A percentile compares a stretch with the other conserved stretches of the same genome.
Conservation (phyloP, 2,888 invertebrate genomes). For the Eurois occulta region DNA sequence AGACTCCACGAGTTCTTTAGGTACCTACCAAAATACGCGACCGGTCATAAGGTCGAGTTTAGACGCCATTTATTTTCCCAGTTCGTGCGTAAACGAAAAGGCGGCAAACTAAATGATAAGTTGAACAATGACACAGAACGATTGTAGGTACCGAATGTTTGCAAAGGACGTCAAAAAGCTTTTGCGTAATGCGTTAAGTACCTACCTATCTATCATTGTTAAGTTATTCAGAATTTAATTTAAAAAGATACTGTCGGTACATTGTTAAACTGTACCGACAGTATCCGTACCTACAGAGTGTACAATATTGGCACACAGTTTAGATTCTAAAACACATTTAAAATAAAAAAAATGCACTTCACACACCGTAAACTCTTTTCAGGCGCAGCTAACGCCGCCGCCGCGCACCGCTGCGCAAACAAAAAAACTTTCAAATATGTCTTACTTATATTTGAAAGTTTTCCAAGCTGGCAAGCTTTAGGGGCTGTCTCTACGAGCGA, state of each 20-base stretch:
- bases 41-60: conserved; percentile 9
- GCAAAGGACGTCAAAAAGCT: background rate
- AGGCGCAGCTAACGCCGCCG: background rate
- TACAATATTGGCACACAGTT: background rate
- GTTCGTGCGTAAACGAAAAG: conserved; percentile 45
- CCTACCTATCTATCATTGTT: background rate
- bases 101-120: background rate
- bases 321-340: background rate
- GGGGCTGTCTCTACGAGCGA: no score
- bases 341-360: background rate
- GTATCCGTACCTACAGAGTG: no score
- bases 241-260: background rate
- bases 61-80: conserved; percentile 35
- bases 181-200: background rate
- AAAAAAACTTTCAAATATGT: no score
- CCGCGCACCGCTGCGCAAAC: no score
- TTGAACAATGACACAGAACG: conserved; percentile 22
- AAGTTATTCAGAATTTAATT: background rate
- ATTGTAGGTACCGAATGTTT: background rate
- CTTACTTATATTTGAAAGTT: no score
- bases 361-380: background rate
- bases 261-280: background rate
- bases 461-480: no score
- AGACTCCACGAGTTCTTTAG: background rate
- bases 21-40: background rate